These are phyloP conservation scores for Aleiodes alternator DNA, from an alignment of 2,888 invertebrate genomes.

Conservation along the genomic window DNA sequence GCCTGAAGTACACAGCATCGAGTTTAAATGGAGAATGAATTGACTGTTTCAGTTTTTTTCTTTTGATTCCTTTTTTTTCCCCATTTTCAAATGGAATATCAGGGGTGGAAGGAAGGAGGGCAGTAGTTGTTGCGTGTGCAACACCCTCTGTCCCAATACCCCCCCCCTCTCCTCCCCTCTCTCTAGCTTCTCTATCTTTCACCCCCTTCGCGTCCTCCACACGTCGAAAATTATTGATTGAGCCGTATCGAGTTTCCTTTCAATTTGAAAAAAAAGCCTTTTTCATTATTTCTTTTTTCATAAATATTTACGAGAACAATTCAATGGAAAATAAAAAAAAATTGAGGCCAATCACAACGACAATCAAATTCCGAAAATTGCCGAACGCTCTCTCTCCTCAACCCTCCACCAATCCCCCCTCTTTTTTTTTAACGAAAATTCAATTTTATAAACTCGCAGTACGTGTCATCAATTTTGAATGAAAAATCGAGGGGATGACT, in stretches of 20 bases:
- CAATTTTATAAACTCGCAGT: constrained; percentile 5
- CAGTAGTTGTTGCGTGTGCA: constrained; percentile 41
- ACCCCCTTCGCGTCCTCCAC: constrained; percentile 48
- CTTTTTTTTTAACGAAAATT: neutral
- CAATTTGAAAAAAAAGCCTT: no score
- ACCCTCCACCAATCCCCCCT: neutral
- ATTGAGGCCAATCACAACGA: constrained; percentile 9
- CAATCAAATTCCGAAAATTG: constrained; percentile 16
- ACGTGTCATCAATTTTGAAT: constrained; percentile 14
- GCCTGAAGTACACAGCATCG: constrained; percentile 7
- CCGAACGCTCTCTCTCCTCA: neutral
- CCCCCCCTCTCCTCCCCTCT: constrained; percentile 53
- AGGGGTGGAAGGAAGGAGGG: constrained; percentile 29
- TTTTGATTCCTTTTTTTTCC: constrained; percentile 3
- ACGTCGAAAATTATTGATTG: constrained; percentile 35
- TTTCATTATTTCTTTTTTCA: constrained; percentile 18
- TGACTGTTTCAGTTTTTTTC: neutral
- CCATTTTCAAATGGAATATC: constrained; percentile 27
- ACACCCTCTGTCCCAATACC: constrained; percentile 53
- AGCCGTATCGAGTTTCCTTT: constrained; percentile 27
- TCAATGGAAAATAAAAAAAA: constrained; percentile 28
- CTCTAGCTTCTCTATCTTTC: constrained; percentile 55
- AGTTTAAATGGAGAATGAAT: constrained; percentile 38
- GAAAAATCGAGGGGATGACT: neutral
- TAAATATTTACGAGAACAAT: constrained; percentile 8